Evolutionary conservation across 2,113 vertebrate species (phyloP).

Genomic region (Caretta caretta): DNA sequence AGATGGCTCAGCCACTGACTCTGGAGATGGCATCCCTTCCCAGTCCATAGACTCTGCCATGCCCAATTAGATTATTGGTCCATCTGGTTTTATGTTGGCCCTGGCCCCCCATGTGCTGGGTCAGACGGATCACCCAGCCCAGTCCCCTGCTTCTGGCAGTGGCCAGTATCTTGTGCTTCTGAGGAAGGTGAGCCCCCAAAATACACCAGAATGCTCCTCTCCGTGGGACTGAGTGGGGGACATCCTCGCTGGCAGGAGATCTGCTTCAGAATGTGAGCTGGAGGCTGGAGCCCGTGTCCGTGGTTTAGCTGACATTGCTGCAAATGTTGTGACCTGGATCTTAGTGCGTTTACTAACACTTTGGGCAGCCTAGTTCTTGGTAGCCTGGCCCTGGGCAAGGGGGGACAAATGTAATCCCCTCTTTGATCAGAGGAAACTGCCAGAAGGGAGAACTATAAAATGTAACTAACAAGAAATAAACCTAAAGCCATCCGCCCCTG

Average conservation of each 20-base stretch:
- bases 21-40: neutral
- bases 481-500: neutral
- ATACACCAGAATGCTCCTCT: neutral
- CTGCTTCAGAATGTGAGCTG: neutral
- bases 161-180: neutral
- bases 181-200: neutral
- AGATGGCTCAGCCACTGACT: conserved; percentile 35
- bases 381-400: neutral
- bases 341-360: neutral
- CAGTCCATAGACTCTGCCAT: neutral
- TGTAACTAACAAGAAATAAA: neutral
- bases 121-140: neutral
- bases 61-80: conserved; percentile 20
- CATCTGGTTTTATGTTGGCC: neutral
- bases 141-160: neutral
- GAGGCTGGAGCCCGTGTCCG: neutral
- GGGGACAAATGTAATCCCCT: neutral
- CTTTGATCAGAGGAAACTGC: neutral
- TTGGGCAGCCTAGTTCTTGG: neutral
- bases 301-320: neutral
- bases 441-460: rapidly evolving
- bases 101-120: neutral
- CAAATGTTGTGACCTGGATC: neutral
- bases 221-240: rapidly evolving
- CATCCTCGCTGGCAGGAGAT: neutral